Conservation (phyloP, 2,113 vertebrate genomes). For the Phyllostomus hastatus region DNA sequence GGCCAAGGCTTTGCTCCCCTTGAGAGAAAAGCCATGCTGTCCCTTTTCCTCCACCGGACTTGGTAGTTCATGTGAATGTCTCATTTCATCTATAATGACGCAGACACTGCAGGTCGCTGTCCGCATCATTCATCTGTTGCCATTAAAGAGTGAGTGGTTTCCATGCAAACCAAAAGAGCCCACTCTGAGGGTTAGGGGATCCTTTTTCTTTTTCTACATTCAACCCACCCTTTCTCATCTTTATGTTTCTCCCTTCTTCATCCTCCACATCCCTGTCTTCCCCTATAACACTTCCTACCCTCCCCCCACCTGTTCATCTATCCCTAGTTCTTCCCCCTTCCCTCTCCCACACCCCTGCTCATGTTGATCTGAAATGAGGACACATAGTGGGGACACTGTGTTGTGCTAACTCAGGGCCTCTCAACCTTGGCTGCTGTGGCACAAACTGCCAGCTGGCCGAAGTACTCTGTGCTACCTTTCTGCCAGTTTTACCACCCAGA, state of each 20-base stretch:
- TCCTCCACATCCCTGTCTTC: background rate
- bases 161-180: background rate
- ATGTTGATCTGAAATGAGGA: background rate
- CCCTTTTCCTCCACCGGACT: no score
- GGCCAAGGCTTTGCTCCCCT: no score
- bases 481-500: background rate
- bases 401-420: background rate
- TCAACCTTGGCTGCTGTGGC: background rate
- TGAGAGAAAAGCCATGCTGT: no score
- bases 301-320: accelerated
- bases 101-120: no score
- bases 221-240: background rate
- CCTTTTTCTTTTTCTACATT: background rate
- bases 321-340: background rate
- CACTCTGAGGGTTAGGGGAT: background rate
- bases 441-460: background rate
- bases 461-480: background rate
- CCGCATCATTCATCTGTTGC: background rate
- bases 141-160: background rate
- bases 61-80: no score
- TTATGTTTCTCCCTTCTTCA: background rate
- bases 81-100: no score
- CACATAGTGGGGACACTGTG: background rate
- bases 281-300: no score
- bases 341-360: background rate